Percentiles rank a stretch among this genome's conserved stretches.
Conservation (phyloP, 2,113 vertebrate genomes). For the Prunella himalayana region DNA sequence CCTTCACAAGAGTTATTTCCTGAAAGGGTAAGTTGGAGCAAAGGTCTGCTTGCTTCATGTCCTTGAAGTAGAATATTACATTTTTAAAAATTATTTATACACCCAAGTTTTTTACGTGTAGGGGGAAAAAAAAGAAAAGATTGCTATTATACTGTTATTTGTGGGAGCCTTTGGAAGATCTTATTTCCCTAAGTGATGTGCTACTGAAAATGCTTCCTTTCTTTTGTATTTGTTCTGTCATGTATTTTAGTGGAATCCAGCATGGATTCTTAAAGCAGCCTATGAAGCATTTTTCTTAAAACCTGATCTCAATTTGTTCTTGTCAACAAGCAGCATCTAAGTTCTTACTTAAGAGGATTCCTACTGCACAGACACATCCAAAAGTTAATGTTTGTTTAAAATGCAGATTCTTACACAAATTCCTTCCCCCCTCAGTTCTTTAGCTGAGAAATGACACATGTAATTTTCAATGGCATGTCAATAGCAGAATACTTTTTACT, state of each 20-base stretch:
- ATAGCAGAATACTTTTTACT: neutral
- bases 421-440: neutral
- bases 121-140: neutral
- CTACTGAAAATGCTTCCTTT: neutral
- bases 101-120: neutral
- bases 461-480: neutral
- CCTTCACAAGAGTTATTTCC: neutral
- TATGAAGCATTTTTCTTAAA: neutral
- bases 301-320: neutral
- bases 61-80: neutral
- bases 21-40: neutral
- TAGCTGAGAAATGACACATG: neutral
- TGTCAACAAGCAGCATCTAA: neutral
- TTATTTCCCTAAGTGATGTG: neutral
- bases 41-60: neutral
- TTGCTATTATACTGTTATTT: neutral
- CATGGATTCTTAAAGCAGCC: neutral
- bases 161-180: neutral
- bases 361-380: neutral
- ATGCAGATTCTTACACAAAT: neutral
- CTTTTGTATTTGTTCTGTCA: neutral
- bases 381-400: neutral
- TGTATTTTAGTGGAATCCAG: neutral
- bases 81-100: neutral
- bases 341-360: neutral